phyloP scores from a whole-genome alignment of 2,113 vertebrate genomes.

The Strix uralensis region DNA sequence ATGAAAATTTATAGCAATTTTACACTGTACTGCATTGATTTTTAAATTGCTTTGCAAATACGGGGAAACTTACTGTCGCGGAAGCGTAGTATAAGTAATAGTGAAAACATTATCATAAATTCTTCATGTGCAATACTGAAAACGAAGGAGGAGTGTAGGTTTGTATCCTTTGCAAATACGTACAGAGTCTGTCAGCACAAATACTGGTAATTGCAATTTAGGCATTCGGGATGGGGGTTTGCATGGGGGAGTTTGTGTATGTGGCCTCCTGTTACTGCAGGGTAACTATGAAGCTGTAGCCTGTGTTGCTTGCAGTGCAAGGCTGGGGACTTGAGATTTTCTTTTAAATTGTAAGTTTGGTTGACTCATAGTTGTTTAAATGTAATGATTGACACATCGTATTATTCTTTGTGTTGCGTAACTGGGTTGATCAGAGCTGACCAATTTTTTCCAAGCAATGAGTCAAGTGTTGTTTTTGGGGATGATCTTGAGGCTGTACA shows the following conservation, averaged over 20 bases:
- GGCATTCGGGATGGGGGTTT: background rate
- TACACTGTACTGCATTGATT: background rate
- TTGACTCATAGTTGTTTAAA: background rate
- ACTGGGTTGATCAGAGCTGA: constrained; percentile 37
- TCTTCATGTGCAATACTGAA: background rate
- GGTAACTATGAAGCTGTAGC: background rate
- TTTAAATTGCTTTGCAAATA: background rate
- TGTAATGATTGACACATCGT: background rate
- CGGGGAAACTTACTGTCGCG: accelerated
- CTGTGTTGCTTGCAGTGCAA: background rate
- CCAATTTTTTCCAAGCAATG: background rate
- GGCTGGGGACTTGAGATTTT: background rate
- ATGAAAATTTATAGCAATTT: background rate
- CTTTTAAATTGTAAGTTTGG: background rate
- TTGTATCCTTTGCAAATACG: background rate
- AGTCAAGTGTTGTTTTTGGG: constrained; percentile 7
- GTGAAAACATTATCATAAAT: background rate
- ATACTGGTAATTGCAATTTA: background rate
- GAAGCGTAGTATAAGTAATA: background rate
- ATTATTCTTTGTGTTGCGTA: background rate
- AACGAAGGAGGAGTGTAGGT: background rate
- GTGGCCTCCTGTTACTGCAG: background rate
- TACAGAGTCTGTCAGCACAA: background rate
- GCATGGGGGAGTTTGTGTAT: background rate
- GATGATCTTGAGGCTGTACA: background rate